These are phyloP conservation scores for Pseudois nayaur DNA, from an alignment of 2,113 vertebrate genomes.

Conservation along the genomic window DNA sequence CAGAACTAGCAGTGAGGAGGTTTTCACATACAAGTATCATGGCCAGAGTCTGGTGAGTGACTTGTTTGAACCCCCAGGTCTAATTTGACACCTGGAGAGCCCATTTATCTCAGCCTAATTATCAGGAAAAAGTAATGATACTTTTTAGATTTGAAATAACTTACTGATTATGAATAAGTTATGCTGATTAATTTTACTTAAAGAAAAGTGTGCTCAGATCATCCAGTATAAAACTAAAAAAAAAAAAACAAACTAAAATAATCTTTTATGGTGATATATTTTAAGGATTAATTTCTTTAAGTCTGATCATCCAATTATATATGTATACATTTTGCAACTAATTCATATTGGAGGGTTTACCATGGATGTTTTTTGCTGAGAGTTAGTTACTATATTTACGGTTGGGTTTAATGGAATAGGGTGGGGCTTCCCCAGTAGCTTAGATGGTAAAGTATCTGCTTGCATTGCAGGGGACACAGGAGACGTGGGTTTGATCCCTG, in stretches of 20 bases:
- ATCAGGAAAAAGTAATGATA: background rate
- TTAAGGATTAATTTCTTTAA: background rate
- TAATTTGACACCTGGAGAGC: background rate
- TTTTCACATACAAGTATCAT: background rate
- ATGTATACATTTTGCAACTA: background rate
- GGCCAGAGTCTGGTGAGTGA: background rate
- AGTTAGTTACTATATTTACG: background rate
- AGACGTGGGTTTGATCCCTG: background rate
- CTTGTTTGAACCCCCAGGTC: background rate
- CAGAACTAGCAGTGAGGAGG: background rate
- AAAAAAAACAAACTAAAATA: background rate
- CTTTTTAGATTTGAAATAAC: background rate
- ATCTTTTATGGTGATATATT: background rate
- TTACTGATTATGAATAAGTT: background rate
- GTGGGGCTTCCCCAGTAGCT: background rate
- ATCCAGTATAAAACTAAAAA: background rate
- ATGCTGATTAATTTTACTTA: background rate
- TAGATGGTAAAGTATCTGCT: background rate
- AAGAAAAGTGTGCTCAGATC: background rate
- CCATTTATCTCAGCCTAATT: background rate
- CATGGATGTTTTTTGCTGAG: background rate
- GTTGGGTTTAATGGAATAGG: background rate
- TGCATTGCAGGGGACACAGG: background rate
- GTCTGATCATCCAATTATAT: background rate
- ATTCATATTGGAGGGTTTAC: background rate